Percentiles rank a stretch among this genome's conserved stretches.
Conservation (phyloP, 2,113 vertebrate species). For the Pimephales promelas region DNA sequence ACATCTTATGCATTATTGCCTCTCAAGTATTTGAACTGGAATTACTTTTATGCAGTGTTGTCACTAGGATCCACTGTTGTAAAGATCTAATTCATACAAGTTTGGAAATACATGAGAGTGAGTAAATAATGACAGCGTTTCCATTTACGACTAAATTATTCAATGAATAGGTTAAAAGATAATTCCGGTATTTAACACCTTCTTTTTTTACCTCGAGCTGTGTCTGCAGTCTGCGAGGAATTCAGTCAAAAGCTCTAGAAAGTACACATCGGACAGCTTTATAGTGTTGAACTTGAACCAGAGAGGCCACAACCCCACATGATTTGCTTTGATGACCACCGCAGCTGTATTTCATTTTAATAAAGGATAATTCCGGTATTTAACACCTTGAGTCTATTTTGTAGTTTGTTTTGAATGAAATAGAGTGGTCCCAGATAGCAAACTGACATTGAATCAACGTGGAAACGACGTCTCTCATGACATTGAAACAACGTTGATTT, state of each 20-base stretch:
- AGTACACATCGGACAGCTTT: slow-evolving; percentile 6
- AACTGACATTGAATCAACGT: too few relatives aligned
- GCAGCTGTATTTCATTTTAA: neutral
- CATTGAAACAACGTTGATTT: too few relatives aligned
- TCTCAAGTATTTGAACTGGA: neutral
- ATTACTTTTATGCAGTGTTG: neutral
- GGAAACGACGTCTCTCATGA: too few relatives aligned
- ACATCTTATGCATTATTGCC: neutral
- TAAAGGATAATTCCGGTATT: too few relatives aligned
- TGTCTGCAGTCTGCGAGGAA: slow-evolving; percentile 36
- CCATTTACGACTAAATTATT: neutral
- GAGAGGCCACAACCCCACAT: neutral
- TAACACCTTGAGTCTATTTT: too few relatives aligned
- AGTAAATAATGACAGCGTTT: neutral
- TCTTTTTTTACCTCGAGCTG: too few relatives aligned
- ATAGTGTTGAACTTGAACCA: neutral
- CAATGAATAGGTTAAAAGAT: neutral
- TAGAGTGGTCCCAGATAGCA: too few relatives aligned
- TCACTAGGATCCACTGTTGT: neutral
- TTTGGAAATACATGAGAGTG: neutral
- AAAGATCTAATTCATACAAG: neutral
- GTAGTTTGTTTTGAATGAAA: too few relatives aligned
- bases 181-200: too few relatives aligned
- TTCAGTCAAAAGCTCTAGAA: slow-evolving; percentile 13
- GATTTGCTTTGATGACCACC: neutral